A percentile compares a stretch with the other conserved stretches of the same genome.
phyloP scores from a whole-genome alignment of 2,888 invertebrate genomes.

The Sphaerophoria rueppellii region DNA sequence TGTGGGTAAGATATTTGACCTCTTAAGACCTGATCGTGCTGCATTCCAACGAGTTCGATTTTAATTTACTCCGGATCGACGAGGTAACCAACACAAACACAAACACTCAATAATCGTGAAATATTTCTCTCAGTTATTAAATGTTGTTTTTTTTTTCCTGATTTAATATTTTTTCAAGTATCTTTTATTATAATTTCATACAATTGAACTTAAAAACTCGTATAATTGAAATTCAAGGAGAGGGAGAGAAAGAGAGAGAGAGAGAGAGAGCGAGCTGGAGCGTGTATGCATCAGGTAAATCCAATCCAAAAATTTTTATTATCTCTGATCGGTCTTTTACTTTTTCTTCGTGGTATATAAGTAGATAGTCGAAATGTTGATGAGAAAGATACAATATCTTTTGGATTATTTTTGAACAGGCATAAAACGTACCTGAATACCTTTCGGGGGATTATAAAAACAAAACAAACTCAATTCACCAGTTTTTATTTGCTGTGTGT shows the following conservation, averaged over 20 bases:
- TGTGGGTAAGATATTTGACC: conserved; percentile 61
- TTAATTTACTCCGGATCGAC: conserved; percentile 57
- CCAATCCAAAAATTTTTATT: conserved; percentile 26
- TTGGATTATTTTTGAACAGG: conserved; percentile 28
- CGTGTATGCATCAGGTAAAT: conserved; percentile 69
- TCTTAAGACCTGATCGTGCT: conserved; percentile 71
- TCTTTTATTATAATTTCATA: conserved; percentile 69
- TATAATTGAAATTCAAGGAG: conserved; percentile 57
- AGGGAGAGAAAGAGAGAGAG: conserved; percentile 38
- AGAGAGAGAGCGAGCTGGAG: conserved; percentile 30
- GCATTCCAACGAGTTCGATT: conserved; percentile 70
- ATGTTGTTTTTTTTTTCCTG: conserved; percentile 51
- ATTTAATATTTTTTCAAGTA: conserved; percentile 47
- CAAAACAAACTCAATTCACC: conserved; percentile 38
- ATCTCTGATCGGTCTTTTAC: conserved; percentile 51
- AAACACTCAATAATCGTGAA: conserved; percentile 64
- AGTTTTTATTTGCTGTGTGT: conserved; percentile 24
- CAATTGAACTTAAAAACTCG: conserved; percentile 40
- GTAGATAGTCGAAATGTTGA: conserved; percentile 11
- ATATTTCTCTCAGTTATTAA: conserved; percentile 64
- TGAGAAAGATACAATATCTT: conserved; percentile 46
- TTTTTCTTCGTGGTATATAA: conserved; percentile 26
- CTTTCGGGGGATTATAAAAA: conserved; percentile 46
- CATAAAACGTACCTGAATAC: conserved; percentile 21
- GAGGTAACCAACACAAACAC: conserved; percentile 62